phyloP scores from a whole-genome alignment of 92 coral and sea anemone genomes.

The Epizoanthus rinbou region DNA sequence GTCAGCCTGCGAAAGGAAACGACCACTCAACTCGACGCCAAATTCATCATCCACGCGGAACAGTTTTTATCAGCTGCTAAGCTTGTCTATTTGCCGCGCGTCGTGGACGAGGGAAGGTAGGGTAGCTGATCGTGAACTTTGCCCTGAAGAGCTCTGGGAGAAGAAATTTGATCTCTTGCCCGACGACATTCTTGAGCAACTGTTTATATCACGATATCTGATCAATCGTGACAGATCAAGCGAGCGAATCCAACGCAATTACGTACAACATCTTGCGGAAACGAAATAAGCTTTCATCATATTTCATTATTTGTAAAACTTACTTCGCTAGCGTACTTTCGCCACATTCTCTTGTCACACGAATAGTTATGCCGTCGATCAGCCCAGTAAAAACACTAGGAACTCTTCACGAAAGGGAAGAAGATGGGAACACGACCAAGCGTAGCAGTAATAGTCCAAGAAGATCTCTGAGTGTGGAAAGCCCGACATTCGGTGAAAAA shows the following conservation, averaged over 20 bases:
- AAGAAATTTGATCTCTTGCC: slow-evolving; percentile 37
- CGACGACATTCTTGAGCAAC: slow-evolving; percentile 17
- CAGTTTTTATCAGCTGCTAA: background rate
- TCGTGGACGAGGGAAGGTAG: background rate
- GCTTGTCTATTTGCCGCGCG: background rate
- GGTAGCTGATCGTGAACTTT: slow-evolving; percentile 3
- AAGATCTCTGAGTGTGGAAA: slow-evolving; percentile 33
- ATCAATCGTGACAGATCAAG: no score
- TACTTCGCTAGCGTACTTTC: background rate
- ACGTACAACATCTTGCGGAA: slow-evolving; percentile 10
- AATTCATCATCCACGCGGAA: background rate
- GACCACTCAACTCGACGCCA: background rate
- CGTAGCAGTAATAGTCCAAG: slow-evolving; percentile 34
- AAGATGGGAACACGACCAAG: slow-evolving; percentile 12
- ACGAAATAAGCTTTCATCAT: background rate
- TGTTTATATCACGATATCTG: no score
- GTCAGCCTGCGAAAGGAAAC: slow-evolving; percentile 9
- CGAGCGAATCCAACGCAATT: no score
- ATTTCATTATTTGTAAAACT: background rate
- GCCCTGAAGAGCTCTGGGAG: background rate
- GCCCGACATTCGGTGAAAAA: slow-evolving; percentile 72
- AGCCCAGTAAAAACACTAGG: slow-evolving; percentile 45
- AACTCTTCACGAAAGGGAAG: slow-evolving; percentile 26
- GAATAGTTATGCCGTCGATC: slow-evolving; percentile 62
- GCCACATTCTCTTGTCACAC: background rate